A percentile compares a stretch with the other conserved stretches of the same genome.
These are phyloP conservation scores for Lithophane ornitopus DNA, from an alignment of 2,888 invertebrate species.

Conservation along the genomic window DNA sequence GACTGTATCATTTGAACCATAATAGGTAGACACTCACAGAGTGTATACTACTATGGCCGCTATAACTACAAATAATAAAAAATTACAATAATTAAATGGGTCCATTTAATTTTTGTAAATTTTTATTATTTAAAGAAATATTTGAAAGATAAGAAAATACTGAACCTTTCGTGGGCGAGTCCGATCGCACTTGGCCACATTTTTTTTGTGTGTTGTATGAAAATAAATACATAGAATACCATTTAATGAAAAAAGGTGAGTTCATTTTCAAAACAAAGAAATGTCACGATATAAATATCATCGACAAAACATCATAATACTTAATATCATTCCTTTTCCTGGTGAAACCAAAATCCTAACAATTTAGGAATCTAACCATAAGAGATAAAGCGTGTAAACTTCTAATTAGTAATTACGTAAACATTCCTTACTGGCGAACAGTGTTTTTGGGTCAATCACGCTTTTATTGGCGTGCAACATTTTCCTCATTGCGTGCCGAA, in stretches of 20 bases:
- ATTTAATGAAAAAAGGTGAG: neutral
- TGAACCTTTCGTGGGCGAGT: neutral
- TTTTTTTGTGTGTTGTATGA: neutral
- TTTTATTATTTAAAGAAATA: neutral
- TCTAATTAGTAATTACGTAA: constrained; percentile 30
- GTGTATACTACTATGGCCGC: neutral
- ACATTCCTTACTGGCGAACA: constrained; percentile 2
- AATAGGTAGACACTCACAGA: neutral
- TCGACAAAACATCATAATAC: neutral
- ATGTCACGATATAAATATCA: neutral
- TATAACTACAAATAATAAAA: neutral
- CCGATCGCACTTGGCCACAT: neutral
- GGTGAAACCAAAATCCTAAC: neutral
- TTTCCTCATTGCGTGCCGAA: constrained; percentile 59
- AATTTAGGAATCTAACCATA: neutral
- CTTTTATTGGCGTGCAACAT: constrained; percentile 45
- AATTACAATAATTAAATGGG: too few relatives aligned
- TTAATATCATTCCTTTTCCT: neutral
- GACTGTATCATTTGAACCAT: neutral
- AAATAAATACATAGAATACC: neutral
- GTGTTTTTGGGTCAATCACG: constrained; percentile 41
- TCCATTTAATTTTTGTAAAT: neutral
- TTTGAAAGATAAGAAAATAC: too few relatives aligned
- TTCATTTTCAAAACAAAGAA: constrained; percentile 5
- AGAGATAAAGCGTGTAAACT: constrained; percentile 5